Evolutionary conservation across 2,113 vertebrate species (phyloP), one percentile per base, ranked within the genome.

Genomic region (Phalacrocorax brasilianus): DNA sequence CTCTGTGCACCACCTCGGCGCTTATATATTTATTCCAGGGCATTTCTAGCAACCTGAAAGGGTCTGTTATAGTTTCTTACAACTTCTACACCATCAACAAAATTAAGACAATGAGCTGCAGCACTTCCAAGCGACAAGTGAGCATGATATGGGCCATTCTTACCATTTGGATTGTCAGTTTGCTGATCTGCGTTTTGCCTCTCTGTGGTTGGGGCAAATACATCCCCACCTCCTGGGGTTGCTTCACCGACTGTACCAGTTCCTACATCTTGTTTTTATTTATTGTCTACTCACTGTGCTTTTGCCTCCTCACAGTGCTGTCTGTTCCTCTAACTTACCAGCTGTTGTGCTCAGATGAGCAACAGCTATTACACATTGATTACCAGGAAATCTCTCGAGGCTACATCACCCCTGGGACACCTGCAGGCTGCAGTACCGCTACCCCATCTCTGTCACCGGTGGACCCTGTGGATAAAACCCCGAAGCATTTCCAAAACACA

Each of bases 1-100:
- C 97, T 56, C 93, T 99, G 71, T 99, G 99, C 97, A 98, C 98
- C 74, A 92, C 98, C 59, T 98, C 99, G 7, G 99, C 99, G 3
- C 98, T 99, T 61, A 93, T 99, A 1, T 99, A 99, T 95, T 93
- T 99, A 67, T 99, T 99, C 96, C 99, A 99, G 95, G 99, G 99
- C 20, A 97, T 99, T 91, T 99, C 99, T 5, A 99, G 99, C 98
- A 99, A 99, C 94, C 98, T 99, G 96, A 99, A 99, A 96, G 99
- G 99, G 53, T 98, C 98, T 23, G 98, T 99, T 2, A 98, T 99
- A 44, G 98, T 99, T 92, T 98, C 96, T 17, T 99, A 99, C 94
- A 99, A 99, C 97, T 99, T 99, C 95, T 99, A 98, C 97, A 97
- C 98, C 21, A 97, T 98, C 90, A 98, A 88, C 89, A 95, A 95